A percentile compares a stretch with the other conserved stretches of the same genome.
Conservation (phyloP, 1,140 invertebrate species). For the Lerema accius region DNA sequence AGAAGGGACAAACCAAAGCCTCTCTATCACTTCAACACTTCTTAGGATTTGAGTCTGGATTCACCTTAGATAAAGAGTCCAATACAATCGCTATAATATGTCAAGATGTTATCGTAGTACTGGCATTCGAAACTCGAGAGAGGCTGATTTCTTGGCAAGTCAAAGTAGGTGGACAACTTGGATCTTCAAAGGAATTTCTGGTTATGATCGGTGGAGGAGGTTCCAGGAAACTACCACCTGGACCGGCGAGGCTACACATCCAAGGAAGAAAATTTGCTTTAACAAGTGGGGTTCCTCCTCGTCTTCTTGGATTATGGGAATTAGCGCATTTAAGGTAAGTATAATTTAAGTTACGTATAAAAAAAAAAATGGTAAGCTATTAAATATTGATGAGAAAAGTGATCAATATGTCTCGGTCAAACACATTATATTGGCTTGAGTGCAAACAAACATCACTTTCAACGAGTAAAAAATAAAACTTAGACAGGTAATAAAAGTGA, state of each 20-base stretch:
- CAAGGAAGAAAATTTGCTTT: conserved; percentile 93
- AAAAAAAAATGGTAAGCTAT: no score
- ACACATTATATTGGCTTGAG: background rate
- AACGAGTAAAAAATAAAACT: conserved; percentile 34
- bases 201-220: conserved; percentile 91
- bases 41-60: conserved; percentile 93
- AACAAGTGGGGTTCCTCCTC: conserved; percentile 91
- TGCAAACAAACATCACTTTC: background rate
- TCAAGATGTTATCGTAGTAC: conserved; percentile 93
- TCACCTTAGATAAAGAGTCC: conserved; percentile 95
- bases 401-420: no score
- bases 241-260: conserved; percentile 91
- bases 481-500: conserved; percentile 41
- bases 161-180: conserved; percentile 85
- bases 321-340: conserved; percentile 88
- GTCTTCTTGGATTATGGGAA: conserved; percentile 90
- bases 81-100: conserved; percentile 96
- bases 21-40: conserved; percentile 93
- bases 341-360: background rate
- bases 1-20: conserved; percentile 92
- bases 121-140: conserved; percentile 95
- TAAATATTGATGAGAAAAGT: no score
- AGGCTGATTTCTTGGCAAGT: conserved; percentile 94
- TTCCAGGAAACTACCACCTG: conserved; percentile 84
- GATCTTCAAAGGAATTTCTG: conserved; percentile 92